Percentiles rank a stretch among this genome's conserved stretches.
These are phyloP conservation scores for Aleiodes sp. DNA, from an alignment of 1,140 invertebrate genomes.

Conservation along the genomic window DNA sequence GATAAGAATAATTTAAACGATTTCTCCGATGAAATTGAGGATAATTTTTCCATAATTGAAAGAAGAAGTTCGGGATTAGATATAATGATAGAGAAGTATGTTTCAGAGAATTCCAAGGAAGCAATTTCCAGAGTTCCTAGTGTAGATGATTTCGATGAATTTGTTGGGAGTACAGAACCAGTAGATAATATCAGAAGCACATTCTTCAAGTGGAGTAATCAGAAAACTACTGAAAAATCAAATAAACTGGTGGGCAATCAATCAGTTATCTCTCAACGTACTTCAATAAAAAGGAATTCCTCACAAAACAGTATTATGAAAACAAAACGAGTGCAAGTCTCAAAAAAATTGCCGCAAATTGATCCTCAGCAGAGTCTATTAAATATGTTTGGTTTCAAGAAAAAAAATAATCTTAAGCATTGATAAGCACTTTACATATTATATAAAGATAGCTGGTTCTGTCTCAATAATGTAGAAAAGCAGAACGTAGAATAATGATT, in stretches of 20 bases:
- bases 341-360: slow-evolving; percentile 41
- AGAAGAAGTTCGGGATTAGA: slow-evolving; percentile 1
- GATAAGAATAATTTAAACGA: not conserved
- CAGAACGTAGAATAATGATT: not conserved
- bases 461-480: not conserved
- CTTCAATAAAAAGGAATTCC: slow-evolving; percentile 1
- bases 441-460: not conserved
- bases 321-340: not conserved
- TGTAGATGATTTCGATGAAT: slow-evolving; percentile 11
- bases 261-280: slow-evolving; percentile 15
- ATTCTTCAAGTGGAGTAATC: slow-evolving; percentile 42
- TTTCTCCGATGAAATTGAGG: not conserved
- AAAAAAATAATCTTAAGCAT: slow-evolving; percentile 42
- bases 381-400: slow-evolving; percentile 55
- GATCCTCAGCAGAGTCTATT: slow-evolving; percentile 50
- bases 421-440: not conserved
- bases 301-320: slow-evolving; percentile 25
- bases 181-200: slow-evolving; percentile 15
- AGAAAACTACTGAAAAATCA: slow-evolving; percentile 20
- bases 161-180: not conserved
- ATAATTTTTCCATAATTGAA: not conserved
- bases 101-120: not conserved
- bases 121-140: slow-evolving; percentile 13
- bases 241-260: not conserved
- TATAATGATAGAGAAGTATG: slow-evolving; percentile 15